Evolutionary conservation across 2,113 vertebrate species (phyloP).

Genomic region (Microcebus tavaratra): DNA sequence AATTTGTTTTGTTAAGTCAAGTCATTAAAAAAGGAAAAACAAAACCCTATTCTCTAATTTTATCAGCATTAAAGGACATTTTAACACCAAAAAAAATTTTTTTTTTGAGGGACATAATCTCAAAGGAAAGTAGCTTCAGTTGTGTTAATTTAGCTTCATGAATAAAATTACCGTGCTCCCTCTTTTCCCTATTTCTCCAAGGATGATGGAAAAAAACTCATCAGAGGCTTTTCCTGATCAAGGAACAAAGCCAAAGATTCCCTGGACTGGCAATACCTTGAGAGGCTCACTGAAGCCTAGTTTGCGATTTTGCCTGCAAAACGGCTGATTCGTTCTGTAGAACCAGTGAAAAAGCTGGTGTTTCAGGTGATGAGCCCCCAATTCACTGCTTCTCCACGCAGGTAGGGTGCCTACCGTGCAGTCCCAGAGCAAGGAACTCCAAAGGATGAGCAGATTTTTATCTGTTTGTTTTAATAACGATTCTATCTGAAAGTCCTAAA

Average conservation of each 20-base stretch:
- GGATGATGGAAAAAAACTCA: neutral
- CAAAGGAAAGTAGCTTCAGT: neutral
- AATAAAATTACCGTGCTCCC: neutral
- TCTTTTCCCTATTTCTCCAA: neutral
- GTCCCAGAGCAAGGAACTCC: neutral
- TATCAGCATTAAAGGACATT: neutral
- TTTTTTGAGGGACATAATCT: neutral
- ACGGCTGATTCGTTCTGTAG: neutral
- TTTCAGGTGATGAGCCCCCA: fast-evolving
- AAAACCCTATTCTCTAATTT: neutral
- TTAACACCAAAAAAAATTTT: neutral
- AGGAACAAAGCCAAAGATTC: neutral
- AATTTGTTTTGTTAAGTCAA: neutral
- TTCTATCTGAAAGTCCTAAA: neutral
- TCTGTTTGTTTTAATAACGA: neutral
- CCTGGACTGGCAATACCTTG: fast-evolving
- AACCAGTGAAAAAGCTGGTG: neutral
- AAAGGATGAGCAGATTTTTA: too few species aligned
- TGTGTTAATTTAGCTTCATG: neutral
- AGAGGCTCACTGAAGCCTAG: neutral
- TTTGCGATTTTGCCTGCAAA: neutral
- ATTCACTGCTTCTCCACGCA: fast-evolving
- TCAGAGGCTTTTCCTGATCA: neutral
- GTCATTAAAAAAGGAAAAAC: neutral
- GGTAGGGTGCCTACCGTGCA: fast-evolving